Percentiles rank a stretch among this genome's conserved stretches.
These are phyloP conservation scores for Pristionchus mayeri DNA, from an alignment of 2,888 invertebrate genomes.

Conservation along the genomic window DNA sequence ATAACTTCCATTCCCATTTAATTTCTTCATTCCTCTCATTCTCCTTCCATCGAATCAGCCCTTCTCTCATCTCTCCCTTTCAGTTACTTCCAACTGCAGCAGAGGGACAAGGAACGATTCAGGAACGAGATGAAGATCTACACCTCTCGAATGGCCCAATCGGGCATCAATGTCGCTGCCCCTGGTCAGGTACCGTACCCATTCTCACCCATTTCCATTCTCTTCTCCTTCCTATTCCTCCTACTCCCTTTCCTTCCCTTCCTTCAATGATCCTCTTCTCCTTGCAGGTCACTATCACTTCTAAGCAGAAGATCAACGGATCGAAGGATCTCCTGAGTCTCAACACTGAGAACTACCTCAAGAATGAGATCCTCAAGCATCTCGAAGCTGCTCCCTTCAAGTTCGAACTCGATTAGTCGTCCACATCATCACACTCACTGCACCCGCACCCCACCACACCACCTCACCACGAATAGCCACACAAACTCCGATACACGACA, in stretches of 20 bases:
- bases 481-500: constrained; percentile 30
- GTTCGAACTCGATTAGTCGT: constrained; percentile 41
- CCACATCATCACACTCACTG: constrained; percentile 5
- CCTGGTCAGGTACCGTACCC: constrained; percentile 48
- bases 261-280: not conserved
- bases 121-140: constrained; percentile 49
- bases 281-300: constrained; percentile 45
- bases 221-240: not conserved
- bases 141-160: constrained; percentile 39
- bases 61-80: not conserved
- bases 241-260: not conserved
- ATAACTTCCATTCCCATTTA: not conserved
- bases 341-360: constrained; percentile 33
- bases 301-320: constrained; percentile 46
- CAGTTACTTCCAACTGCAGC: constrained; percentile 49
- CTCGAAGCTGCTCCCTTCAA: constrained; percentile 26
- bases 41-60: not conserved
- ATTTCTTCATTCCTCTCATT: not conserved
- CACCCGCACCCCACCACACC: constrained; percentile 23
- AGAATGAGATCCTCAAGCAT: constrained; percentile 26
- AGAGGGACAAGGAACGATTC: constrained; percentile 49
- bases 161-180: constrained; percentile 17
- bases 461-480: constrained; percentile 31
- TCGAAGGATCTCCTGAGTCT: constrained; percentile 33
- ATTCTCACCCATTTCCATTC: not conserved